Evolutionary conservation across 2,888 invertebrate species (phyloP), one percentile per base, ranked within the genome.

Genomic region (Athalia cordata): DNA sequence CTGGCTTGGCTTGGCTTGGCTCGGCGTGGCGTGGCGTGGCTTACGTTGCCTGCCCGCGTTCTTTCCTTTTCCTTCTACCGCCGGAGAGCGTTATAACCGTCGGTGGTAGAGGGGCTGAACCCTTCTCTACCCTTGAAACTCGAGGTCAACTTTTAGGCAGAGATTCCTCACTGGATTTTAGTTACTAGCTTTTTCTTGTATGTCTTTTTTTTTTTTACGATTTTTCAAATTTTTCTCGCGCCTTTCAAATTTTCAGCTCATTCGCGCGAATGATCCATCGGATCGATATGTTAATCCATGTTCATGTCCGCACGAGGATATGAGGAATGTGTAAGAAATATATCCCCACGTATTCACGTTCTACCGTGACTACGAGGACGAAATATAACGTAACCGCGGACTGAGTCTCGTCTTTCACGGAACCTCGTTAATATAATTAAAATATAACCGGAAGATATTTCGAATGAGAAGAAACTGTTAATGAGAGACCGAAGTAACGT

Each of bases 81-180:
- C 68, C 77, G 80, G 77, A 77, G 77, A 76, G 79, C 80, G 79
- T 75, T 59, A 77, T 83, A 85, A 85, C 81, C 50, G 82, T 79
- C 81, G 83, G 77, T 55, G 62, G 75, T 75, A 64, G 82, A 82
- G 84, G 84, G 85, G 83, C 85, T 85, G 83, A 87, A 87, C 88
- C 89, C 90, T 89, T 88, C 89, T 88, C 88, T 90, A 90, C 90
- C 90, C 90, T 91, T 90, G 90, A 91, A 91, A 90, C 88, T 90
- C 90, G 90, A 91, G 91, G 91, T 91, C 90, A 91, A 89, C 90
- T 87, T 90, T 90, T 87, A 88, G 90, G 88, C 87, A 87, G 85
- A 86, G 87, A 86, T 75, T 75, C 62, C 75, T 74, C 62, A 50
- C 62, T 50, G 49, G 61, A 70, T 77, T 70, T 74, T 78, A 55